phyloP scores from a whole-genome alignment of 2,113 vertebrate genomes.

The Pseudorectes ferrugineus region DNA sequence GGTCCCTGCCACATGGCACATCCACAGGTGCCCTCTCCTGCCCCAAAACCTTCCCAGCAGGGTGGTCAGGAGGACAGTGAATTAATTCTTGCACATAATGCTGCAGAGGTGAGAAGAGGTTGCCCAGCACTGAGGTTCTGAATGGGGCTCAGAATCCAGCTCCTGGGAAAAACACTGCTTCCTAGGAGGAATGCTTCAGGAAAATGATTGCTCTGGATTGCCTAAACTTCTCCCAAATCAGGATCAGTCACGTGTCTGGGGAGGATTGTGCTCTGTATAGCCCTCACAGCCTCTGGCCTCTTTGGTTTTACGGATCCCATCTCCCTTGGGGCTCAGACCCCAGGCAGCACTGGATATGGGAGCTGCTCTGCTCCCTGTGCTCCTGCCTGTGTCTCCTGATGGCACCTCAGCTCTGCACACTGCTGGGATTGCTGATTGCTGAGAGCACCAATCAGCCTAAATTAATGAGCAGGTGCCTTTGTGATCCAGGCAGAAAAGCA shows the following conservation, averaged over 20 bases:
- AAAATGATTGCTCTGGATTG: neutral
- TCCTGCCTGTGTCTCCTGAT: neutral
- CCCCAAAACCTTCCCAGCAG: neutral
- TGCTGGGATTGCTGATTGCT: conserved; percentile 1
- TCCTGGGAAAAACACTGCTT: neutral
- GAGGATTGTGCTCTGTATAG: neutral
- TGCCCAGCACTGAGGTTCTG: neutral
- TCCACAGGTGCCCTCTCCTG: neutral
- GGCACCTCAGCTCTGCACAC: neutral
- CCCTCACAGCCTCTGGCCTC: neutral
- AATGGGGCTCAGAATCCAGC: neutral
- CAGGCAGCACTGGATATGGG: neutral
- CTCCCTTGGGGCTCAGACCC: neutral
- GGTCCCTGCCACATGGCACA: too few relatives aligned
- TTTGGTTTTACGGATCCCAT: neutral
- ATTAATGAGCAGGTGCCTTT: conserved; percentile 13
- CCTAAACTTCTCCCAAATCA: neutral
- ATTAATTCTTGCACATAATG: neutral
- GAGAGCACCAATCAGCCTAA: neutral
- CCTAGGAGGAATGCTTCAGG: neutral
- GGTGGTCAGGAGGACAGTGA: neutral
- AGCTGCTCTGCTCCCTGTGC: neutral
- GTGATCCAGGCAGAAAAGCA: neutral
- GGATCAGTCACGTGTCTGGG: neutral
- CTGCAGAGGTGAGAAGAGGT: neutral